These are phyloP conservation scores for Drosophila ambigua DNA, from an alignment of 1,140 invertebrate species.

Conservation along the genomic window DNA sequence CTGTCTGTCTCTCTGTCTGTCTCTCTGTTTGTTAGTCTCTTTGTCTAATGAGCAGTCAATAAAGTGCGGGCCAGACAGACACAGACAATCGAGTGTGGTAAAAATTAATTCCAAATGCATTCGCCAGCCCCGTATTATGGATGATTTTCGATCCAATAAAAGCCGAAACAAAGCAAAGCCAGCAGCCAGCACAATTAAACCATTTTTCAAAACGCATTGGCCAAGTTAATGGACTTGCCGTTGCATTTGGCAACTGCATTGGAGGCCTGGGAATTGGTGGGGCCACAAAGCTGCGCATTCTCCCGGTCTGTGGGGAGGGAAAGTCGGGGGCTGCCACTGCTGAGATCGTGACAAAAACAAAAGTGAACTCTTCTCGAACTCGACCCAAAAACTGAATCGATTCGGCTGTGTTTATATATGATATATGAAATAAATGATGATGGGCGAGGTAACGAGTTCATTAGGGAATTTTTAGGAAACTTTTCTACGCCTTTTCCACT, in stretches of 20 bases:
- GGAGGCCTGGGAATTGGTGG: slow-evolving; percentile 21
- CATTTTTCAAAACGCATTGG: slow-evolving; percentile 64
- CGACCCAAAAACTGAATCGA: too few species aligned
- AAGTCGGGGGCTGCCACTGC: too few species aligned
- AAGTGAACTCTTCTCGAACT: too few species aligned
- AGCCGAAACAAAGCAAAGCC: slow-evolving; percentile 15
- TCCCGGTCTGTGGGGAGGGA: background rate
- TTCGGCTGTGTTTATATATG: too few species aligned
- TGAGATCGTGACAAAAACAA: too few species aligned
- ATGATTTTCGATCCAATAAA: slow-evolving; percentile 72
- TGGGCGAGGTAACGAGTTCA: too few species aligned
- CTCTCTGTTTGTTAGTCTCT: background rate
- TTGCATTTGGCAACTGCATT: slow-evolving; percentile 52
- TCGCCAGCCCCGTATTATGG: slow-evolving; percentile 49
- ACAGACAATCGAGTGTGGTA: slow-evolving; percentile 49
- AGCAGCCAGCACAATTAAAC: slow-evolving; percentile 59
- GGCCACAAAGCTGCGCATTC: slow-evolving; percentile 24
- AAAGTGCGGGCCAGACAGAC: slow-evolving; percentile 48
- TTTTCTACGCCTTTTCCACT: too few species aligned
- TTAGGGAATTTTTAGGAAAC: too few species aligned
- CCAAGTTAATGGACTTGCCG: slow-evolving; percentile 47
- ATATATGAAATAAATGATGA: too few species aligned
- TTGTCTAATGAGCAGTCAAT: slow-evolving; percentile 67
- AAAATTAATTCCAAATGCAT: slow-evolving; percentile 66
- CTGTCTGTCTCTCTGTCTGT: background rate